Evolutionary conservation across 2,888 invertebrate species (phyloP), one percentile per base, ranked within the genome.

Genomic region (Epinotia demarniana): DNA sequence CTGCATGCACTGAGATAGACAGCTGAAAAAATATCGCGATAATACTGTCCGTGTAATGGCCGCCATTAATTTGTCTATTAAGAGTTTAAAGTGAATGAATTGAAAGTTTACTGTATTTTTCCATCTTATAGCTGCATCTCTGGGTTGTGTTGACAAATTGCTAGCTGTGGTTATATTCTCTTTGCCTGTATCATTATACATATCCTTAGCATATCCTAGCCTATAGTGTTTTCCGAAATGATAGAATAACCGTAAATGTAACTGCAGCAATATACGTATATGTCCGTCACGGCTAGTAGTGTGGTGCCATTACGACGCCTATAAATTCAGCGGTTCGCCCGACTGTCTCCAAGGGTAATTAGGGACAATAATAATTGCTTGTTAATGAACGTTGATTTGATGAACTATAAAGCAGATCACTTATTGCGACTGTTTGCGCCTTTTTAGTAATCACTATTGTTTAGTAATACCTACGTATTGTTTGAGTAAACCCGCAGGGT

Each of bases 321-420:
- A 80, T 85, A 82, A 82, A 84, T 84, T 82, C 78, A 78, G 78
- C 74, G 27, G 18, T 70, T 43, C 19, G 72, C 66, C 80, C 75
- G 79, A 77, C 33, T 80, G 79, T 77, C 77, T 68, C 72, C 76
- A 76, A 72, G 66, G 79, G 80, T 84, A 86, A 87, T 87, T 85
- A n/a, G 83, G 80, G 83, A 81, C 78, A 72, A 80, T 78, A 78
- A 77, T 74, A 46, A 68, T 27, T 55, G 27, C 39, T 55, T 78
- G 81, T 80, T 78, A 83, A 84, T 83, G 79, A 39, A 39, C 63
- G 39, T 58, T 74, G 64, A 39, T 69, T 74, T 69, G 73, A 62
- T 69, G 62, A 33, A 33, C 73, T 67, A 53, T 39, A 63, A 69
- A 66, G 46, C 57, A 64, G 19, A 60, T 64, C 49, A 64, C 33